These are phyloP conservation scores for Taurulus bubalis DNA, from an alignment of 2,113 vertebrate species.

Conservation along the genomic window DNA sequence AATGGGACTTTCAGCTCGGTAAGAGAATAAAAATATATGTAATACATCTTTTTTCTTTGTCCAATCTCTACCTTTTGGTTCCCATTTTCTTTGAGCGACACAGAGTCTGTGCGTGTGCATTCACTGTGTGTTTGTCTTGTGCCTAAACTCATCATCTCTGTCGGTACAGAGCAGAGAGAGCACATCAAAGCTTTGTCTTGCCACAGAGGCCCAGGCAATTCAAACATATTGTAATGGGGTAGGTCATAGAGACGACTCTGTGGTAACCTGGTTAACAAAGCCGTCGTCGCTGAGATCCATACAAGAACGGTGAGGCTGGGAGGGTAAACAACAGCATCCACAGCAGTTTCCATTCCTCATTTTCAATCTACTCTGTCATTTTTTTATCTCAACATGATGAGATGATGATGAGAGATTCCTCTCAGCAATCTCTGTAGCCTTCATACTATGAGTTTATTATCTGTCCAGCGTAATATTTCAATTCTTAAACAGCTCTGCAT, in stretches of 20 bases:
- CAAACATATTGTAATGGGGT: conserved; percentile 78
- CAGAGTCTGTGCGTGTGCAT: neutral
- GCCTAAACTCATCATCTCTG: conserved; percentile 59
- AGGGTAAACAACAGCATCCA: conserved; percentile 34
- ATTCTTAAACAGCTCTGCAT: neutral
- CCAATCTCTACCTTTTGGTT: conserved; percentile 1
- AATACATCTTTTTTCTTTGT: neutral
- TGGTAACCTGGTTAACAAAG: conserved; percentile 72
- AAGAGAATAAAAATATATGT: neutral
- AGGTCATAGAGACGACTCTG: conserved; percentile 57
- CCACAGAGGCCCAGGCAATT: conserved; percentile 63
- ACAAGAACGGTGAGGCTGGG: conserved; percentile 33
- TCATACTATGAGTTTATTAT: conserved; percentile 11
- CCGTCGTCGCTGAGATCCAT: conserved; percentile 56
- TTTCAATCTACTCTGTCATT: conserved; percentile 40
- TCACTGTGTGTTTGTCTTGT: conserved; percentile 23
- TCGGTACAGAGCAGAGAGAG: conserved; percentile 48
- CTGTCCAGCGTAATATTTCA: conserved; percentile 9
- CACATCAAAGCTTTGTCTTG: conserved; percentile 77
- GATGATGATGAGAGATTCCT: neutral
- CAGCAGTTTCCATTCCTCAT: conserved; percentile 37
- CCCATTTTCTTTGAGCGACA: neutral
- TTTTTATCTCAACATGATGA: conserved; percentile 17
- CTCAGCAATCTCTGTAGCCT: neutral
- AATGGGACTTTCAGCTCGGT: neutral